Evolutionary conservation across 2,797 vertebrate genomes (phyloP).

Genomic region (Channa striata): DNA sequence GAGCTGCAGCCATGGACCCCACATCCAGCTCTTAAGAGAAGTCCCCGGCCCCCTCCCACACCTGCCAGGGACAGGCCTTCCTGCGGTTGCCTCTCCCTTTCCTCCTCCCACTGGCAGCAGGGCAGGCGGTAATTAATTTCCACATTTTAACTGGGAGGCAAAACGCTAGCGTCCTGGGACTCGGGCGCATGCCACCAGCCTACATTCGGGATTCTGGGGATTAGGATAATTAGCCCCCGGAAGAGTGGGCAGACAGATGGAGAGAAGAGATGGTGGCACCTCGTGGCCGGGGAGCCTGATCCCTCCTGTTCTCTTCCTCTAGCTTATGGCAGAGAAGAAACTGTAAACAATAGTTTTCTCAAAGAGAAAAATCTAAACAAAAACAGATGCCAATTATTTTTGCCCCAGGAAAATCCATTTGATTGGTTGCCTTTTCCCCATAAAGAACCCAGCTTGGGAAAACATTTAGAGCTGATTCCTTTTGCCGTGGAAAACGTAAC

Average conservation of each 20-base stretch:
- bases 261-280: constrained; percentile 78
- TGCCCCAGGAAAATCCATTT: constrained; percentile 61
- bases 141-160: constrained; percentile 87
- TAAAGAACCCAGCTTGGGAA: constrained; percentile 35
- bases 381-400: constrained; percentile 67
- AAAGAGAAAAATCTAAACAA: constrained; percentile 29
- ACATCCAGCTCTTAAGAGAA: constrained; percentile 46
- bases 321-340: constrained; percentile 53
- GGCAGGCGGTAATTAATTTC: constrained; percentile 88
- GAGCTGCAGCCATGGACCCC: constrained; percentile 36
- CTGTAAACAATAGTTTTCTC: constrained; percentile 74
- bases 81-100: constrained; percentile 68
- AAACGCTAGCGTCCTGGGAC: constrained; percentile 83
- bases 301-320: constrained; percentile 58
- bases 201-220: constrained; percentile 84
- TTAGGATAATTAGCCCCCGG: constrained; percentile 89
- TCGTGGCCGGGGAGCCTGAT: constrained; percentile 70
- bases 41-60: constrained; percentile 66
- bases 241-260: constrained; percentile 87
- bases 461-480: constrained; percentile 38
- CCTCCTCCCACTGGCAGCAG: constrained; percentile 82
- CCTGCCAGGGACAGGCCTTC: constrained; percentile 69
- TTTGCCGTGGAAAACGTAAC: constrained; percentile 11
- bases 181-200: constrained; percentile 76
- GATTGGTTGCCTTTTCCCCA: constrained; percentile 21